Percentiles rank a stretch among this genome's conserved stretches.
These are phyloP conservation scores for Pachypanchax playfairii DNA, from an alignment of 2,113 vertebrate species.

Conservation along the genomic window DNA sequence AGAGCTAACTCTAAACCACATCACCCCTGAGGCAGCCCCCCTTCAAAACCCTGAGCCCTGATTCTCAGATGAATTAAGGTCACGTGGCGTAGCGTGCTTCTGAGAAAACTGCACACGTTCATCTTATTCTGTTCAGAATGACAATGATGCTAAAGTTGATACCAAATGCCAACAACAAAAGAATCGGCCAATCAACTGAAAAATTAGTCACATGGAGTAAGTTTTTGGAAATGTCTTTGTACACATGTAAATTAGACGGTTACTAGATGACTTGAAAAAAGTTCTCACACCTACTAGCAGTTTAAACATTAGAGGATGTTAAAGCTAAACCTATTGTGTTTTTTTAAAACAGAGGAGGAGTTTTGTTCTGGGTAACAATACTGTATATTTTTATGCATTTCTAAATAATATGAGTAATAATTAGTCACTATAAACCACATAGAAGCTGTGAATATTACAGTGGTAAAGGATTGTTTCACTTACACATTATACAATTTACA, in stretches of 20 bases:
- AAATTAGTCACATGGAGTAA: not conserved
- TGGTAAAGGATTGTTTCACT: no score
- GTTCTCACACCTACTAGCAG: slow-evolving; percentile 6
- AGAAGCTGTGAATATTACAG: no score
- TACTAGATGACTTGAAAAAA: not conserved
- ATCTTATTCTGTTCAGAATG: not conserved
- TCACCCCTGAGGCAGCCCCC: slow-evolving; percentile 29
- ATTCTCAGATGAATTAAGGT: slow-evolving; percentile 23
- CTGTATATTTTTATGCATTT: no score
- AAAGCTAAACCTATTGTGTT: no score
- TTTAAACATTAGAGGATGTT: no score
- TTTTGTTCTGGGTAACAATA: no score
- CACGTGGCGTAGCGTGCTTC: slow-evolving; percentile 30
- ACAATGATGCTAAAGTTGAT: not conserved
- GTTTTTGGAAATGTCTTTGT: not conserved
- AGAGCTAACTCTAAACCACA: not conserved
- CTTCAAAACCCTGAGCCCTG: accelerated
- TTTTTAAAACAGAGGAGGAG: no score
- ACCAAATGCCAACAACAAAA: no score
- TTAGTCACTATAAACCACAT: no score
- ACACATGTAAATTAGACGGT: slow-evolving; percentile 4
- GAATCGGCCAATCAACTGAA: not conserved
- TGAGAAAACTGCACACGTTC: not conserved
- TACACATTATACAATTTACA: no score
- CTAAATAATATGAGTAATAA: no score